These are phyloP conservation scores for Erinaceus europaeus DNA, from an alignment of 2,113 vertebrate species.

Conservation along the genomic window DNA sequence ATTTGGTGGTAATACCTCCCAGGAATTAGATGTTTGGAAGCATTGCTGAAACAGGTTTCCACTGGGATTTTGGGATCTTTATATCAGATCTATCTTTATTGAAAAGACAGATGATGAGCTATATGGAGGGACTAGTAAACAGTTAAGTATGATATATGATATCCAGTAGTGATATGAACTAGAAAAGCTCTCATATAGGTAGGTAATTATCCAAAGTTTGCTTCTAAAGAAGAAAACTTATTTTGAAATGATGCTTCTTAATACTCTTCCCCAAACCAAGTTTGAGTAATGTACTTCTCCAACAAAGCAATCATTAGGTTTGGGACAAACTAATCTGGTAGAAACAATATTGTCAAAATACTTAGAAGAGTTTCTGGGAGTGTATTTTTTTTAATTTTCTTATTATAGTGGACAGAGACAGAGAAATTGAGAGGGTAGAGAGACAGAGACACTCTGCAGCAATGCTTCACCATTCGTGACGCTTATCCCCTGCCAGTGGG, in stretches of 20 bases:
- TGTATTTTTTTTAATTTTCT: not conserved
- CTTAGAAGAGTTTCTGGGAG: not conserved
- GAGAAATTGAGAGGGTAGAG: too few relatives aligned
- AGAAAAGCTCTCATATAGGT: not conserved
- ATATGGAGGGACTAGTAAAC: not conserved
- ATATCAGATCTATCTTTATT: not conserved
- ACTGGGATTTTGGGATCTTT: not conserved
- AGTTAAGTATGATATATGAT: not conserved
- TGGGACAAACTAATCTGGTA: not conserved
- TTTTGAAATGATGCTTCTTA: not conserved
- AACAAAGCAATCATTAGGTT: not conserved
- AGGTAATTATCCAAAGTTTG: not conserved
- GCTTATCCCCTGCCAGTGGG: too few relatives aligned
- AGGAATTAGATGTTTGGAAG: too few relatives aligned
- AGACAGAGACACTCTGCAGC: too few relatives aligned
- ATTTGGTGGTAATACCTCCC: too few relatives aligned
- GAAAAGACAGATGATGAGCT: not conserved
- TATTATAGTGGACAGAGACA: too few relatives aligned
- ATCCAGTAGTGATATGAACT: not conserved
- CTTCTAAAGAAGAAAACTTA: slow-evolving; percentile 35
- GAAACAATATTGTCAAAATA: not conserved
- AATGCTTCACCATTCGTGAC: too few relatives aligned
- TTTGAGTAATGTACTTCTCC: not conserved
- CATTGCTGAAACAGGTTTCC: not conserved
- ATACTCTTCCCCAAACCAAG: not conserved